These are phyloP conservation scores for Etheostoma perlongum DNA, from an alignment of 2,797 vertebrate species.

Conservation along the genomic window DNA sequence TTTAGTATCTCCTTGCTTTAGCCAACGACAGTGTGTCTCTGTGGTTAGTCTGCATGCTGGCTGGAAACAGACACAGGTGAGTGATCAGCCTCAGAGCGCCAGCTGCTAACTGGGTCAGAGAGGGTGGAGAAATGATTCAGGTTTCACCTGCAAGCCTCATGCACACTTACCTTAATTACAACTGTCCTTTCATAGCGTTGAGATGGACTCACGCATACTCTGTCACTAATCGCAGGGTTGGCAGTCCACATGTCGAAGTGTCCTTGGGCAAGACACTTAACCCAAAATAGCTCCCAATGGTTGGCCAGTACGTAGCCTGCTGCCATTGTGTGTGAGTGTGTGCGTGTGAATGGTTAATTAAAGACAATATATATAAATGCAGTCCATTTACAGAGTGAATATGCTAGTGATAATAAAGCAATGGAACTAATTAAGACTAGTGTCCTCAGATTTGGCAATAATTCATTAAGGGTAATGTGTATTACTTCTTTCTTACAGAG, in stretches of 20 bases:
- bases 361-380: background rate
- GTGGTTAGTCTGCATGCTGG: conserved; percentile 27
- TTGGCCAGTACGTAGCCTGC: background rate
- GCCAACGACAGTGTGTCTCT: conserved; percentile 18
- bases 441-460: background rate
- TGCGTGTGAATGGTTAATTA: background rate
- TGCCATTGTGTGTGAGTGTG: background rate
- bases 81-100: conserved; percentile 65
- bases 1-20: conserved; percentile 27
- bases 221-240: background rate
- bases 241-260: background rate
- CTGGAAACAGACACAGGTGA: conserved; percentile 74
- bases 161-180: conserved; percentile 71
- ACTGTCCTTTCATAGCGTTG: conserved; percentile 30
- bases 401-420: background rate
- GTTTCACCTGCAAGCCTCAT: conserved; percentile 74
- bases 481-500: conserved; percentile 79
- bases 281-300: background rate
- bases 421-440: background rate
- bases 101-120: conserved; percentile 75
- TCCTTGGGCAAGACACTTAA: background rate
- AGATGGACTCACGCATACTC: conserved; percentile 11
- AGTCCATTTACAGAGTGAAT: background rate
- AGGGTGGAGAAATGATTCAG: conserved; percentile 68
- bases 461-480: background rate